Evolutionary conservation across 2,888 invertebrate genomes (phyloP).

Genomic region (Lasioglossum pauxillum): DNA sequence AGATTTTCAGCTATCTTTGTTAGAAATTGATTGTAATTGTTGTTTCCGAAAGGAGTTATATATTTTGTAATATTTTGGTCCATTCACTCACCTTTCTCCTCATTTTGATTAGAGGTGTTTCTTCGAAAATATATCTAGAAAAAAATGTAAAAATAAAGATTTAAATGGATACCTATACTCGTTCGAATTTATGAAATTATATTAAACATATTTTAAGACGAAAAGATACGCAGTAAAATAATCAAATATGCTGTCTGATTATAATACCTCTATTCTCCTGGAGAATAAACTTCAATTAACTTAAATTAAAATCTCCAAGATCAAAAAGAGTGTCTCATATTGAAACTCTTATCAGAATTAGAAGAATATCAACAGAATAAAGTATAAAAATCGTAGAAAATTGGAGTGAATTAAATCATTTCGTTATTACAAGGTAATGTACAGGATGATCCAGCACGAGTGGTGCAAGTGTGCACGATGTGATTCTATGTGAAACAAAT

Average conservation of each 20-base stretch:
- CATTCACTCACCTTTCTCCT: constrained; percentile 1
- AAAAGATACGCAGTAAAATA: background rate
- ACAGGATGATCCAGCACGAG: too few relatives aligned
- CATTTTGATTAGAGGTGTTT: constrained; percentile 3
- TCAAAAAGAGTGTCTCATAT: background rate
- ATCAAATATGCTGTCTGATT: background rate
- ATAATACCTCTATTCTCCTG: background rate
- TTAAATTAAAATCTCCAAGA: background rate
- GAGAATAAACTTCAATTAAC: background rate
- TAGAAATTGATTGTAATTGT: background rate
- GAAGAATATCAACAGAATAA: too few relatives aligned
- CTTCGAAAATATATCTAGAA: background rate
- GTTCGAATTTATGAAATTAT: background rate
- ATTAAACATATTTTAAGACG: background rate
- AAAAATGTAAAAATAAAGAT: constrained; percentile 3
- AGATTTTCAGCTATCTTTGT: background rate
- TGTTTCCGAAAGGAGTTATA: background rate
- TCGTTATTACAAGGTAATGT: too few relatives aligned
- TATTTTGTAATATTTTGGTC: background rate
- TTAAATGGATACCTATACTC: background rate
- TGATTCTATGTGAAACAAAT: too few relatives aligned
- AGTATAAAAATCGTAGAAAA: too few relatives aligned
- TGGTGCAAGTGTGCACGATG: too few relatives aligned
- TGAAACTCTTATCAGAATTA: too few relatives aligned
- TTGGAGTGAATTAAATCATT: too few relatives aligned